Conservation (phyloP, 2,888 invertebrate species). For the Drosophila testacea region DNA sequence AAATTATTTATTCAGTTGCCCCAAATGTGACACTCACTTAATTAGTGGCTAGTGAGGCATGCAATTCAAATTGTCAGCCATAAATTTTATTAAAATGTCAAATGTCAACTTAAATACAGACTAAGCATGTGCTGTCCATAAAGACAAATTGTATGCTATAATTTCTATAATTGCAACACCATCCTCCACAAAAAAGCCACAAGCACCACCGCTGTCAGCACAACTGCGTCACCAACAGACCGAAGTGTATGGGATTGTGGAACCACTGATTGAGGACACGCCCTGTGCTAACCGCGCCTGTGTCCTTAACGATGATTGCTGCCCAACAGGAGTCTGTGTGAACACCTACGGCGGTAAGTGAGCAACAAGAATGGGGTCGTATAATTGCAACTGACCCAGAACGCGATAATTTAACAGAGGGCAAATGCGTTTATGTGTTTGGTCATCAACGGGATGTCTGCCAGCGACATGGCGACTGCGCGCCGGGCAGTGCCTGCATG, state of each 20-base stretch:
- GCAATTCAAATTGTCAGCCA: slow-evolving; percentile 15
- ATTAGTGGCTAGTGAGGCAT: neutral
- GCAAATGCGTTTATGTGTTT: slow-evolving; percentile 89
- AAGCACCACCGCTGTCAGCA: slow-evolving; percentile 26
- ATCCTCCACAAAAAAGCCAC: slow-evolving; percentile 1
- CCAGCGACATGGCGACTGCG: slow-evolving; percentile 93
- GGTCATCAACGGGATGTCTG: slow-evolving; percentile 93
- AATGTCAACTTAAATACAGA: slow-evolving; percentile 40
- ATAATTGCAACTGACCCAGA: neutral
- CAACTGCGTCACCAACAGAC: slow-evolving; percentile 61
- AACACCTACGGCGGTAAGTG: slow-evolving; percentile 84
- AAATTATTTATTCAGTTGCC: neutral
- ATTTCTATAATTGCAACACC: slow-evolving; percentile 38
- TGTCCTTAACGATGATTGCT: slow-evolving; percentile 92
- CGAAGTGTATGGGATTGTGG: slow-evolving; percentile 80
- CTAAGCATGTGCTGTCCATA: slow-evolving; percentile 12
- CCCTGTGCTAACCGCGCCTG: slow-evolving; percentile 92
- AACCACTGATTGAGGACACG: slow-evolving; percentile 88
- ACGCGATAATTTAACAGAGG: slow-evolving; percentile 77
- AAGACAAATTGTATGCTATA: neutral
- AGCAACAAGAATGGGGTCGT: too few relatives aligned
- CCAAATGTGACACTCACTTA: neutral
- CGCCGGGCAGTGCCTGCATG: slow-evolving; percentile 92
- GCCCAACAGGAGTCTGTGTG: slow-evolving; percentile 91
- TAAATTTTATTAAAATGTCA: slow-evolving; percentile 21